Percentiles rank a stretch among this genome's conserved stretches.
phyloP scores from a whole-genome alignment of 2,113 vertebrate genomes.

The Oryzias melastigma region DNA sequence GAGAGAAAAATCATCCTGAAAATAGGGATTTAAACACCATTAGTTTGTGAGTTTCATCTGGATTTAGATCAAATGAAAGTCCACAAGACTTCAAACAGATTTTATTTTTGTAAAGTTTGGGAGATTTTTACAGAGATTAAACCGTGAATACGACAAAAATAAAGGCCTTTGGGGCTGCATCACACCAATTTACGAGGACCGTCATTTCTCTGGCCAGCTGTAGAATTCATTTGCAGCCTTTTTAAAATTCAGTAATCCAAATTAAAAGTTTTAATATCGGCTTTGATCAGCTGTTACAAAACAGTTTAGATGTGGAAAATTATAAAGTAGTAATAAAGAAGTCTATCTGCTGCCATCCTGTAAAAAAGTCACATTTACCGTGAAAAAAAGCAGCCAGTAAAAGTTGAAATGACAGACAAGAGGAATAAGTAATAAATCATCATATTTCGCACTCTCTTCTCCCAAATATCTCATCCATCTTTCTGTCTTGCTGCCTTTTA shows the following conservation, averaged over 20 bases:
- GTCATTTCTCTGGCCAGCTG: neutral
- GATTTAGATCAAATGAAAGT: too few relatives aligned
- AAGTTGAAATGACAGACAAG: conserved; percentile 13
- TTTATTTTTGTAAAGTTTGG: too few relatives aligned
- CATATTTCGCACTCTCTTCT: conserved; percentile 38
- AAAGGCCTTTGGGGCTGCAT: too few relatives aligned
- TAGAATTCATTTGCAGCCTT: neutral
- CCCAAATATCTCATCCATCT: conserved; percentile 61
- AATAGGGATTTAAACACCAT: too few relatives aligned
- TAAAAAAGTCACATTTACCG: neutral
- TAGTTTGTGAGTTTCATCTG: too few relatives aligned
- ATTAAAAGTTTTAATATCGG: neutral
- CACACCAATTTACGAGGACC: neutral
- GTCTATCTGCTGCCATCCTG: neutral
- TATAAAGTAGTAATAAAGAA: neutral
- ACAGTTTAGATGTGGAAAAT: too few relatives aligned
- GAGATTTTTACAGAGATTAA: too few relatives aligned
- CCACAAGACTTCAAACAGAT: too few relatives aligned
- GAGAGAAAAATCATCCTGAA: too few relatives aligned
- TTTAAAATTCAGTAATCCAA: too few relatives aligned
- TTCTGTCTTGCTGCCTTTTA: conserved; percentile 65
- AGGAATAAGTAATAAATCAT: conserved; percentile 35
- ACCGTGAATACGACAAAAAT: too few relatives aligned
- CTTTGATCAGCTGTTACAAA: neutral
- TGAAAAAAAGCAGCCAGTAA: neutral